phyloP scores from a whole-genome alignment of 2,113 vertebrate genomes.

The Ia io region DNA sequence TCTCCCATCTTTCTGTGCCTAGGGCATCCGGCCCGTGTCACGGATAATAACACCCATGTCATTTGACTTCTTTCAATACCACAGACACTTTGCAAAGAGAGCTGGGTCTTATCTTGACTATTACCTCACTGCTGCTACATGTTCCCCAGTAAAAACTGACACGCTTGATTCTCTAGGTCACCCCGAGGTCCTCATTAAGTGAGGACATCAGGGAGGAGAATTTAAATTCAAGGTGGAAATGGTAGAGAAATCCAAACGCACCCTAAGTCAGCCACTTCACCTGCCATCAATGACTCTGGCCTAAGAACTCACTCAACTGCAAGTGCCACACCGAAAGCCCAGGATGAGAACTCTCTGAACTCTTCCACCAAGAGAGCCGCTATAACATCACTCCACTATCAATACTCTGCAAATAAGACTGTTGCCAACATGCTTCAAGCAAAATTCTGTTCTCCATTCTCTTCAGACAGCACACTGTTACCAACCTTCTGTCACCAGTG shows the following conservation, averaged over 20 bases:
- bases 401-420: neutral
- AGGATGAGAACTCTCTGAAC: neutral
- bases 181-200: neutral
- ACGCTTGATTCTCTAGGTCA: neutral
- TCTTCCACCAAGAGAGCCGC: neutral
- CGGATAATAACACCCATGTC: neutral
- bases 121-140: neutral
- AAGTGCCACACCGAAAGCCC: neutral
- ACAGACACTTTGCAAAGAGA: neutral
- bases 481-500: neutral
- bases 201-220: neutral
- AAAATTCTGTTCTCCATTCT: neutral
- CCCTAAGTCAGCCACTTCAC: neutral
- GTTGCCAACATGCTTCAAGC: neutral
- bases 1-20: neutral
- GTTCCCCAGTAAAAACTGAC: neutral
- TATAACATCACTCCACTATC: neutral
- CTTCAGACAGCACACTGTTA: neutral
- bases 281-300: neutral
- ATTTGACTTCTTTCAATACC: neutral
- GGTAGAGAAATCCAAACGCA: neutral
- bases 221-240: conserved; percentile 10
- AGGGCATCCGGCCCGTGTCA: neutral
- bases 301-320: neutral
- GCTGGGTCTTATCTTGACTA: neutral